A percentile compares a stretch with the other conserved stretches of the same genome.
phyloP scores from a whole-genome alignment of 2,888 invertebrate genomes.

The Zeuzera pyrina region DNA sequence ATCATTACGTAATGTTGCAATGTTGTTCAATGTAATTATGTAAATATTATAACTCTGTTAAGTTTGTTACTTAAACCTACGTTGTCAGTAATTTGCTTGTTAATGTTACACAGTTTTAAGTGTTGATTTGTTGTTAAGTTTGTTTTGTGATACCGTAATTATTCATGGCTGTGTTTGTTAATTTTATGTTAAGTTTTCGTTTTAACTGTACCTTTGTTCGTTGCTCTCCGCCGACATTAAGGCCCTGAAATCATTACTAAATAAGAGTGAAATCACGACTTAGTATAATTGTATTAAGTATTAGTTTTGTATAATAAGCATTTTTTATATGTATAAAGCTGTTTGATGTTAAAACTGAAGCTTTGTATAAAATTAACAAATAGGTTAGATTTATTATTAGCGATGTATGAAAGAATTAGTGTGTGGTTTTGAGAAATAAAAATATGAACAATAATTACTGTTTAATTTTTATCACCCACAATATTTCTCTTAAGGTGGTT shows the following conservation, averaged over 20 bases:
- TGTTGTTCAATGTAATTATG: slow-evolving; percentile 14
- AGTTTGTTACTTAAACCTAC: no score
- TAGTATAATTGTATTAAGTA: background rate
- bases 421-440: slow-evolving; percentile 56
- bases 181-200: slow-evolving; percentile 72
- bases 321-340: slow-evolving; percentile 20
- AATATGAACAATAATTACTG: slow-evolving; percentile 20
- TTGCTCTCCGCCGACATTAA: slow-evolving; percentile 59
- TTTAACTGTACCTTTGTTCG: slow-evolving; percentile 49
- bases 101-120: slow-evolving; percentile 57
- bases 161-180: slow-evolving; percentile 68
- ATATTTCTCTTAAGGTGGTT: no score
- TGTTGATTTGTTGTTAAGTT: slow-evolving; percentile 66
- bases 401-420: slow-evolving; percentile 44
- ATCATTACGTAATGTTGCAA: slow-evolving; percentile 40
- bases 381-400: slow-evolving; percentile 45
- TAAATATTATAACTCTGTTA: no score
- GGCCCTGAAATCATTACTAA: slow-evolving; percentile 24
- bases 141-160: slow-evolving; percentile 50
- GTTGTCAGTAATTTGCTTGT: slow-evolving; percentile 27
- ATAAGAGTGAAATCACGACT: background rate
- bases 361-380: slow-evolving; percentile 72
- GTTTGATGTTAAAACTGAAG: slow-evolving; percentile 71
- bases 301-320: background rate
- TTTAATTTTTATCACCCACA: no score